Conservation (phyloP, 2,113 vertebrate genomes). For the Physeter macrocephalus region DNA sequence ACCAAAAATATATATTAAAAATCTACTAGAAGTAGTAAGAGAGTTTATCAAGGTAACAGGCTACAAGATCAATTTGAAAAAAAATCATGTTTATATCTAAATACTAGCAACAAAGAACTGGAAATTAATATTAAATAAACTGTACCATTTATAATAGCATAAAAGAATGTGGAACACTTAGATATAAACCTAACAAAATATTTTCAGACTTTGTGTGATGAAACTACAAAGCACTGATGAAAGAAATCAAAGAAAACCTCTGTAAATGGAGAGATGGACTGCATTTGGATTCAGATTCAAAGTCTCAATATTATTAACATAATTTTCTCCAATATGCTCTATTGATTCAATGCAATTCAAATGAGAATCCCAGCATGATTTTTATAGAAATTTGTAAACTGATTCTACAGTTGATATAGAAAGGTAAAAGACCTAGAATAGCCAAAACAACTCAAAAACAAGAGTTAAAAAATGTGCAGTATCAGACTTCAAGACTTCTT, state of each 20-base stretch:
- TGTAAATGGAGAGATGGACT: not conserved
- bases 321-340: not conserved
- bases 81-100: not conserved
- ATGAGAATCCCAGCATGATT: not conserved
- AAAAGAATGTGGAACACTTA: not conserved
- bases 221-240: not conserved
- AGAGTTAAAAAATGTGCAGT: not conserved
- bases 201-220: not conserved
- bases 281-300: not conserved
- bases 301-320: not conserved
- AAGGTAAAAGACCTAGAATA: not conserved
- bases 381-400: not conserved
- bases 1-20: not conserved
- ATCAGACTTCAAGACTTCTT: not conserved
- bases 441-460: not conserved
- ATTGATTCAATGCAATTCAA: not conserved
- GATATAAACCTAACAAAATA: not conserved
- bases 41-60: not conserved
- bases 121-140: not conserved
- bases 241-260: not conserved
- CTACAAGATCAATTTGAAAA: not conserved
- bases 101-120: not conserved
- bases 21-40: not conserved
- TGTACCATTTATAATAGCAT: not conserved
- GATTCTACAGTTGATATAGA: not conserved